phyloP scores from a whole-genome alignment of 2,888 invertebrate genomes.

The Drosophila kanekoi region DNA sequence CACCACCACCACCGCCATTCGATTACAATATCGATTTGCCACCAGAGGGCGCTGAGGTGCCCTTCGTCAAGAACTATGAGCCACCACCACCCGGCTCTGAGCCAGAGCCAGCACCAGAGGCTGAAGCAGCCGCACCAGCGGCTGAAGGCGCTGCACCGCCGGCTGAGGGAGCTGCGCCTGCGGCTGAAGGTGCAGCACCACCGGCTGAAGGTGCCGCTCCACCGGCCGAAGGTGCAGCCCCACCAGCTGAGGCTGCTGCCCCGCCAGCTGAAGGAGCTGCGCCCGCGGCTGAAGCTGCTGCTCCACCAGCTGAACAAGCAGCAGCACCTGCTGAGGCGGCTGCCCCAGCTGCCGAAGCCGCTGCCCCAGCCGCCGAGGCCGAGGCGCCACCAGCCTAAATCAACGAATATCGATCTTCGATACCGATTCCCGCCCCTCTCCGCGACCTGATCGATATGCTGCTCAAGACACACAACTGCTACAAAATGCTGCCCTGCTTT shows the following conservation, averaged over 20 bases:
- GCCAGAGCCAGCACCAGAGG: constrained; percentile 78
- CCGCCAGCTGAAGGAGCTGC: constrained; percentile 80
- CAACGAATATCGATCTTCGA: constrained; percentile 8
- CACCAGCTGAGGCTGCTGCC: constrained; percentile 73
- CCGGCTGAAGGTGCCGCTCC: constrained; percentile 65
- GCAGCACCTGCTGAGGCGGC: constrained; percentile 80
- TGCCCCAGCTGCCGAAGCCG: constrained; percentile 77
- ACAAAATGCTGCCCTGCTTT: constrained; percentile 71
- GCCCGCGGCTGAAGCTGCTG: constrained; percentile 75
- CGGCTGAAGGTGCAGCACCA: constrained; percentile 64
- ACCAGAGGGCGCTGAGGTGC: constrained; percentile 85
- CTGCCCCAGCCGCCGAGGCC: constrained; percentile 58
- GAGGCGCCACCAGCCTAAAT: constrained; percentile 75
- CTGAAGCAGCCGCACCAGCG: constrained; percentile 78
- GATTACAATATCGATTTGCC: constrained; percentile 85
- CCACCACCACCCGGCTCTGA: constrained; percentile 84
- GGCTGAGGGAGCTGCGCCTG: constrained; percentile 82
- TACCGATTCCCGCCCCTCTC: constrained; percentile 4
- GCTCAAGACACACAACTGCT: constrained; percentile 57
- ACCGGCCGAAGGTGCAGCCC: constrained; percentile 58
- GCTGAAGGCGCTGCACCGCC: constrained; percentile 79
- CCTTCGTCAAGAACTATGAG: constrained; percentile 85
- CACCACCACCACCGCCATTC: constrained; percentile 85
- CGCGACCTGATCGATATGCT: constrained; percentile 30
- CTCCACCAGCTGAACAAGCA: constrained; percentile 78